Base-by-base conservation (phyloP, 1,140 invertebrate species). In the Harlomillsia oculata region DNA sequence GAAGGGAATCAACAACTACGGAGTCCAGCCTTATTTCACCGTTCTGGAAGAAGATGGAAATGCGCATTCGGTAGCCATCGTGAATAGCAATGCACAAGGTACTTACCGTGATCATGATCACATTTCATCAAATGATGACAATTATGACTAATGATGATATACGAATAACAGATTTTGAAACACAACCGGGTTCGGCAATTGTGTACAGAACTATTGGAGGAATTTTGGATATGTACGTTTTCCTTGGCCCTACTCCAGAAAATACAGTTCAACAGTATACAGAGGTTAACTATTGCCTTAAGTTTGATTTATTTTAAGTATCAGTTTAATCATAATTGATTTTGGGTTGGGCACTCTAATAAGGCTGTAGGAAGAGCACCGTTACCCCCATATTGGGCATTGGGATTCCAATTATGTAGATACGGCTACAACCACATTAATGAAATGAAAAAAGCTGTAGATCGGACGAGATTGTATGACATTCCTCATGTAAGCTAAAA, bases 241-340 rank as follows among this genome's bases (percentile, higher is more conserved):
- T 76, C 55, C 65, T 73, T 2, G 75, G 75, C n/a, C 72, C 74
- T 20, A 70, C 63, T 0, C 74, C 75, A 18, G 72, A 71, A 59
- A 62, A 73, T 46, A 72, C 74, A 3, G 66, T 78, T 2, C 67
- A 73, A 40, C 78, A 81, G 64, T 79, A 76, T 61, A 69, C 69
- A 13, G 62, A 70, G 45, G 36, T 59, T 43, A 74, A 9, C 76
- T 13, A 48, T 48, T 34, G 20, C 25, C 41, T 53, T 13, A 23
- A 40, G 14, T 13, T 9, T 6, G 2, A 11, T 1, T 50, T 3
- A 18, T 30, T 30, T 18, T 39, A 26, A 44, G 11, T n/a, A 20
- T n/a, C 20, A 14, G 5, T 32, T 32, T 32, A 23, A 28, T 44
- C n/a, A 23, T 30, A 8, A 34, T 32, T 36, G 3, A n/a, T 49